These are phyloP conservation scores for Pandemis heparana DNA, from an alignment of 2,888 invertebrate genomes.

Conservation along the genomic window DNA sequence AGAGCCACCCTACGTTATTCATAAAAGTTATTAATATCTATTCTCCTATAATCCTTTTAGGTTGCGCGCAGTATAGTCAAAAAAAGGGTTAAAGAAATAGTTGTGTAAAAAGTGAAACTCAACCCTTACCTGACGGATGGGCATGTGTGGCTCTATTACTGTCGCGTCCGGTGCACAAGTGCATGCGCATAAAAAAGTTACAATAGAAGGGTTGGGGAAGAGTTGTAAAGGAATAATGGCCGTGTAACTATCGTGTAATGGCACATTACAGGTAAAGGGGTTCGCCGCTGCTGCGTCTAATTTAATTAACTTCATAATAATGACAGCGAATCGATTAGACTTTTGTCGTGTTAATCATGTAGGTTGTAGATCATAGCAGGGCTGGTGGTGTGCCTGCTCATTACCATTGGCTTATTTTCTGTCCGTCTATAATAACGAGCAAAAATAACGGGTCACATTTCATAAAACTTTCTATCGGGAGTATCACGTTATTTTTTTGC, in stretches of 20 bases:
- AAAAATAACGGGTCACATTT: too few relatives aligned
- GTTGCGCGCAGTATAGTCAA: constrained; percentile 52
- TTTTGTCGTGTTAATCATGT: not conserved
- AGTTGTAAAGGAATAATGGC: constrained; percentile 76
- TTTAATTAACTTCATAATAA: constrained; percentile 50
- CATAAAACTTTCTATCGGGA: too few relatives aligned
- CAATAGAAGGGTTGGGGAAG: constrained; percentile 80
- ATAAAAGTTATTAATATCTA: constrained; percentile 60
- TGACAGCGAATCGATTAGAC: constrained; percentile 13
- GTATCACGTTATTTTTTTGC: too few relatives aligned
- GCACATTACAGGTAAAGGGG: constrained; percentile 76
- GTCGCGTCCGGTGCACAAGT: constrained; percentile 72
- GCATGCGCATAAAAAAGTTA: constrained; percentile 68
- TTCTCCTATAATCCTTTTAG: constrained; percentile 55
- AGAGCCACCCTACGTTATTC: constrained; percentile 56
- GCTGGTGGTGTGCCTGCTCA: not conserved
- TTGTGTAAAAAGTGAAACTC: constrained; percentile 68
- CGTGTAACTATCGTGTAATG: constrained; percentile 85
- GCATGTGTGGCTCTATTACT: constrained; percentile 60
- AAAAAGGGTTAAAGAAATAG: constrained; percentile 62
- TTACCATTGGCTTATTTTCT: not conserved
- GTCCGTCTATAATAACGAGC: too few relatives aligned
- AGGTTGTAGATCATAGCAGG: not conserved
- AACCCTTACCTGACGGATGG: constrained; percentile 57
- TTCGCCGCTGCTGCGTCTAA: constrained; percentile 48